Conservation (phyloP, 2,113 vertebrate genomes). For the Ophthalmotilapia sp. region DNA sequence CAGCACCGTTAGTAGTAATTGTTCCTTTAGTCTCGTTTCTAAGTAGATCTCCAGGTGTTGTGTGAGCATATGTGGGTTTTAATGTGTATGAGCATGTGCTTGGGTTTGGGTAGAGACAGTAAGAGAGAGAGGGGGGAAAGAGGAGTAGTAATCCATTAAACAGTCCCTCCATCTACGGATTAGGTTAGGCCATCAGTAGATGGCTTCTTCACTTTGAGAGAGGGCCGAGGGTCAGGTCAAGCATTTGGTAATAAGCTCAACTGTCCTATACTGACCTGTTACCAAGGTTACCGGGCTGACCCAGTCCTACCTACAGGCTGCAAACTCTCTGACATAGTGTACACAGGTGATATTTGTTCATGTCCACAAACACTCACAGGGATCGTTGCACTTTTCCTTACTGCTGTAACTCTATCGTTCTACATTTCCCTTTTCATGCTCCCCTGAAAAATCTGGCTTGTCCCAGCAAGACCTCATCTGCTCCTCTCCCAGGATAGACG, state of each 20-base stretch:
- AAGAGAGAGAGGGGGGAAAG: background rate
- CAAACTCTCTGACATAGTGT: background rate
- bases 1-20: background rate
- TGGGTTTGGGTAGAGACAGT: constrained; percentile 6
- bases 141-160: constrained; percentile 71
- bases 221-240: constrained; percentile 63
- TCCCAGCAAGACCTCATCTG: background rate
- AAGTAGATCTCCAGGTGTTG: constrained; percentile 3
- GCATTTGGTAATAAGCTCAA: constrained; percentile 73
- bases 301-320: constrained; percentile 5
- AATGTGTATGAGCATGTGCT: background rate
- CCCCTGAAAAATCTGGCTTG: constrained; percentile 11
- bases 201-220: constrained; percentile 64
- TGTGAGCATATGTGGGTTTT: background rate
- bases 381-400: background rate
- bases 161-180: constrained; percentile 66
- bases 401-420: constrained; percentile 6
- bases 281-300: constrained; percentile 61
- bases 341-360: background rate
- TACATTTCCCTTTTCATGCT: background rate
- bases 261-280: constrained; percentile 58
- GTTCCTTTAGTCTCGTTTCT: background rate
- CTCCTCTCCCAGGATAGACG: background rate
- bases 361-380: background rate
- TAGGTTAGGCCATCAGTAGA: constrained; percentile 70